Conservation (phyloP, 2,113 vertebrate genomes). For the Petrocephalus zakoni region DNA sequence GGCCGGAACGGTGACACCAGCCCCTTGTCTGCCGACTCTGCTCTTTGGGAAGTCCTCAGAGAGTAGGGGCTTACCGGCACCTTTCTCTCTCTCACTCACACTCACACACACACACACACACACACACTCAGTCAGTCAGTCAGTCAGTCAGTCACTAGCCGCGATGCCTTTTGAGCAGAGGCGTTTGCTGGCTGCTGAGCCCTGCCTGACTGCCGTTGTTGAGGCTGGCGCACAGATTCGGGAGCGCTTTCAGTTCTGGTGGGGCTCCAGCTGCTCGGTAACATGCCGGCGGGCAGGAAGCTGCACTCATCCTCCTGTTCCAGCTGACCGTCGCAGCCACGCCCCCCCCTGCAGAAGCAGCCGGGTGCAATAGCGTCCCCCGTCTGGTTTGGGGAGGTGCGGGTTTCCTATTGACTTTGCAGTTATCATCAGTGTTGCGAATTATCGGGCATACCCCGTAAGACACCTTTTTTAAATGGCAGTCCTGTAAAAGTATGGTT, state of each 20-base stretch:
- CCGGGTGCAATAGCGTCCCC: background rate
- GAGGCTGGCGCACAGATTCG: background rate
- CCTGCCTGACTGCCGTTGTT: background rate
- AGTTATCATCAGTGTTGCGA: background rate
- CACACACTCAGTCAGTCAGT: too few species aligned
- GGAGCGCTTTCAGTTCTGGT: background rate
- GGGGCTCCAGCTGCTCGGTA: background rate
- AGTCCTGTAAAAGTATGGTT: background rate
- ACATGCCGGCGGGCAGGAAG: background rate
- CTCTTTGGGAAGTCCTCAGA: background rate
- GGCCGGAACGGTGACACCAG: background rate
- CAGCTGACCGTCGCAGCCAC: background rate
- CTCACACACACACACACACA: too few species aligned
- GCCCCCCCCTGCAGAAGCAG: background rate
- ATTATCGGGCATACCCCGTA: background rate
- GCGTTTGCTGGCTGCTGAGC: background rate
- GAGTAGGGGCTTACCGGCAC: background rate
- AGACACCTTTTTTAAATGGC: background rate
- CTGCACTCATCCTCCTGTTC: background rate
- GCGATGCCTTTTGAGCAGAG: background rate
- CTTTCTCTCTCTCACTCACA: too few species aligned
- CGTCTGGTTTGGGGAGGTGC: background rate
- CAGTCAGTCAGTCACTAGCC: too few species aligned
- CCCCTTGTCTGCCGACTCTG: too few species aligned
- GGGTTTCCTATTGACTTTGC: background rate